These are phyloP conservation scores for Drosophila varians DNA, from an alignment of 1,140 invertebrate species.

Conservation along the genomic window DNA sequence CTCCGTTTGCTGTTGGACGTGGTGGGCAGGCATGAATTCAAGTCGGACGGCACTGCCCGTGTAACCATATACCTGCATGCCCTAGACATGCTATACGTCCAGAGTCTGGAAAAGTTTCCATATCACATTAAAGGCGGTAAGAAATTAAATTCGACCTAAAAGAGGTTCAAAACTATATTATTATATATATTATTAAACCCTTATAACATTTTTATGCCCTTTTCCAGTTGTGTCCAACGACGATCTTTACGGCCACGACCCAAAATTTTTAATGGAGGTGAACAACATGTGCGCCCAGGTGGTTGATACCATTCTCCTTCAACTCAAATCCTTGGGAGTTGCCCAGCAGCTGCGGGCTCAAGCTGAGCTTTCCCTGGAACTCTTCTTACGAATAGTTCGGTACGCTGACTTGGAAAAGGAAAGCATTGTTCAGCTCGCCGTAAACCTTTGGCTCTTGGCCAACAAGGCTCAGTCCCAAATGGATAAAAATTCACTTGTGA, in stretches of 20 bases:
- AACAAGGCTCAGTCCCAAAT: slow-evolving; percentile 85
- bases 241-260: slow-evolving; percentile 94
- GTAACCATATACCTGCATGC: slow-evolving; percentile 86
- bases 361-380: slow-evolving; percentile 88
- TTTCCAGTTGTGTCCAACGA: slow-evolving; percentile 94
- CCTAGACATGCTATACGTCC: slow-evolving; percentile 77
- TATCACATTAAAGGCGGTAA: slow-evolving; percentile 76
- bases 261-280: slow-evolving; percentile 92
- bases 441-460: slow-evolving; percentile 92
- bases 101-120: slow-evolving; percentile 73
- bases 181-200: no score
- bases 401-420: slow-evolving; percentile 88
- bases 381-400: slow-evolving; percentile 89
- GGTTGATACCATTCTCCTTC: slow-evolving; percentile 90
- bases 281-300: slow-evolving; percentile 91
- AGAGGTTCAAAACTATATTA: not conserved
- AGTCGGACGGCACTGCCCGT: slow-evolving; percentile 85
- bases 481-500: slow-evolving; percentile 70
- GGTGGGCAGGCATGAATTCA: slow-evolving; percentile 89
- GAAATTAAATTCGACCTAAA: no score
- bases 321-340: slow-evolving; percentile 88
- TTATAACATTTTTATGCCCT: no score
- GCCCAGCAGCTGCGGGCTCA: slow-evolving; percentile 87
- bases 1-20: slow-evolving; percentile 90
- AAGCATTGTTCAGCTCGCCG: slow-evolving; percentile 87